phyloP scores from a whole-genome alignment of 1,140 invertebrate species.

The Drosophila nasuta region DNA sequence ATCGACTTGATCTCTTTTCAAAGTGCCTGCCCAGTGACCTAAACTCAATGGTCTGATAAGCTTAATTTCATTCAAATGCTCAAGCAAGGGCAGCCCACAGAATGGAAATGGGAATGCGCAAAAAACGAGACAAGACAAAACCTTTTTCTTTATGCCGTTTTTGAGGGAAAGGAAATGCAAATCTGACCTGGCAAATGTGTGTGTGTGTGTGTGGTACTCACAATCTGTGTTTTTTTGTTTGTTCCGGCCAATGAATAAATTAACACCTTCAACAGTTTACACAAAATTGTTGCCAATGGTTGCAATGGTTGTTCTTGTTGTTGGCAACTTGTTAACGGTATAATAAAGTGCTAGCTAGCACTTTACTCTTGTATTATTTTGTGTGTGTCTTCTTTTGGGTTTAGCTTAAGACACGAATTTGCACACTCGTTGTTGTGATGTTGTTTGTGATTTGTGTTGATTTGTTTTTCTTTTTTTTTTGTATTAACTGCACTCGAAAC shows the following conservation, averaged over 20 bases:
- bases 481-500: constrained; percentile 10
- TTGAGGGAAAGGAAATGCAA: constrained; percentile 54
- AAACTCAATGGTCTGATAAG: constrained; percentile 80
- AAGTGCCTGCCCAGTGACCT: constrained; percentile 74
- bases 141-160: neutral
- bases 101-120: constrained; percentile 4
- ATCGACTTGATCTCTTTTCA: constrained; percentile 33
- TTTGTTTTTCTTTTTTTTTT: constrained; percentile 15
- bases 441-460: constrained; percentile 15
- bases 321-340: constrained; percentile 33
- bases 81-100: constrained; percentile 37
- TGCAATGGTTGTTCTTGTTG: neutral
- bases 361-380: constrained; percentile 1
- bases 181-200: constrained; percentile 49
- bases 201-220: constrained; percentile 23
- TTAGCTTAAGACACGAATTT: constrained; percentile 21
- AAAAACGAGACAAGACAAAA: constrained; percentile 11
- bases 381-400: constrained; percentile 15
- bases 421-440: constrained; percentile 4
- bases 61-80: constrained; percentile 51
- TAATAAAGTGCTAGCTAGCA: constrained; percentile 14
- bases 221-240: constrained; percentile 23
- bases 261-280: constrained; percentile 32
- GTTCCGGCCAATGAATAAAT: constrained; percentile 49
- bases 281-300: constrained; percentile 18